Evolutionary conservation across 2,113 vertebrate genomes (phyloP), one percentile per base, ranked within the genome.

Genomic region (Callithrix jacchus): DNA sequence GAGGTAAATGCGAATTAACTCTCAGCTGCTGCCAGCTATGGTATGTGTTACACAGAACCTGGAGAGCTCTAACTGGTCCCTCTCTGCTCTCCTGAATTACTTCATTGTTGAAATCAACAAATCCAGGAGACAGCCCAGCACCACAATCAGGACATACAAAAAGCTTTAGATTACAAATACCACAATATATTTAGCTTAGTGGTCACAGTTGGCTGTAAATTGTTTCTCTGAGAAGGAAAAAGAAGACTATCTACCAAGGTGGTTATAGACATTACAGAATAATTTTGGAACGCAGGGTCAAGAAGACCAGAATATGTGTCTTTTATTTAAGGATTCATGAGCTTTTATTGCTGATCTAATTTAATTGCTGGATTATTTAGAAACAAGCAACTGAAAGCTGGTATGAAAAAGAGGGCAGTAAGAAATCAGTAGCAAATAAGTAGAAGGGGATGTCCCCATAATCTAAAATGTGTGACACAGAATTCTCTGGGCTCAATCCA

Each of bases 91-190:
- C 64, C 80, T 87, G 56, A 96, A 92, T 94, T 18, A 89, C 49
- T 52, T 61, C 64, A 88, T 45, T 97, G 85, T 94, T 76, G 81
- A 87, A 87, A 81, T 84, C 52, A 74, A 89, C 45, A 96, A 95
- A 89, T 49, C 88, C 32, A 71, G 81, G 68, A 92, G 87, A 89
- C 25, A 8, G 35, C 64, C 35, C 91, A 64, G 35, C 32, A 84
- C 64, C 70, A 82, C 80, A 87, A 92, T 40, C 49, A 81, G 95
- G 23, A 92, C 40, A 45, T 23, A 49, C 27, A 81, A 82, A 92
- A 89, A 90, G 56, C 61, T 92, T 90, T 92, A n/a, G 0, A 64
- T 56, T 58, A 74, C 37, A 87, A 91, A 71, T 80, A 64, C 42
- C 77, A 74, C 25, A 88, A 40, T 54, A 66, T 54, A 81, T 86